phyloP scores from a whole-genome alignment of 2,113 vertebrate species.

The Bettongia penicillata region DNA sequence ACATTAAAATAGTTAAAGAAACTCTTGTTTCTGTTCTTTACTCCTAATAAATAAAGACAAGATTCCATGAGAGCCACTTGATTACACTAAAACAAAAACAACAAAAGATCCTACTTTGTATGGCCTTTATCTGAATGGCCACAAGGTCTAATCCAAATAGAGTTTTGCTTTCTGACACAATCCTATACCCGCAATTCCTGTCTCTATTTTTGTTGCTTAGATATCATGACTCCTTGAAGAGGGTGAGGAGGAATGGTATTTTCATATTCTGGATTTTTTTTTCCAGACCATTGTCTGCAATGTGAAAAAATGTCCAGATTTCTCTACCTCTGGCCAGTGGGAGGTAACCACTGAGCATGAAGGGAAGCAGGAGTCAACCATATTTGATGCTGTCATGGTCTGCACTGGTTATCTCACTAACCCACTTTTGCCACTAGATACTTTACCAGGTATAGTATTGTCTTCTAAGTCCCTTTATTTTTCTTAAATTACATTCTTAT shows the following conservation, averaged over 20 bases:
- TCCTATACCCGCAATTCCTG: neutral
- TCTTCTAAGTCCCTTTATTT: neutral
- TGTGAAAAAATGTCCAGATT: slow-evolving; percentile 85
- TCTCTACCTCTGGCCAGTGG: slow-evolving; percentile 89
- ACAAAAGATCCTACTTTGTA: neutral
- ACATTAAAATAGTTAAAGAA: no score
- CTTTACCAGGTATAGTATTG: slow-evolving; percentile 88
- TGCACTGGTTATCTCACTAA: slow-evolving; percentile 89
- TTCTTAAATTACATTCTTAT: neutral
- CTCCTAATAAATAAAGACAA: no score
- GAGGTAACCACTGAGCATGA: slow-evolving; percentile 84
- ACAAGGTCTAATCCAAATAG: neutral
- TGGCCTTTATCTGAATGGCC: neutral
- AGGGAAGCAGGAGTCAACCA: slow-evolving; percentile 80
- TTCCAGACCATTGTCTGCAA: slow-evolving; percentile 88
- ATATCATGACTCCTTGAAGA: neutral
- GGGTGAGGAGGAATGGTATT: neutral
- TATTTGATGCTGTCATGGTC: slow-evolving; percentile 92
- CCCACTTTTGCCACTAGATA: slow-evolving; percentile 83
- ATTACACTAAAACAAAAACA: no score
- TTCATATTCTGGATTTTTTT: neutral
- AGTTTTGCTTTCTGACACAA: neutral
- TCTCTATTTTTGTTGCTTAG: neutral
- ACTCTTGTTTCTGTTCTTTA: no score
- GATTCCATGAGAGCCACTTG: no score